Evolutionary conservation across 2,113 vertebrate genomes (phyloP), one percentile per base, ranked within the genome.

Genomic region (Athene cunicularia): DNA sequence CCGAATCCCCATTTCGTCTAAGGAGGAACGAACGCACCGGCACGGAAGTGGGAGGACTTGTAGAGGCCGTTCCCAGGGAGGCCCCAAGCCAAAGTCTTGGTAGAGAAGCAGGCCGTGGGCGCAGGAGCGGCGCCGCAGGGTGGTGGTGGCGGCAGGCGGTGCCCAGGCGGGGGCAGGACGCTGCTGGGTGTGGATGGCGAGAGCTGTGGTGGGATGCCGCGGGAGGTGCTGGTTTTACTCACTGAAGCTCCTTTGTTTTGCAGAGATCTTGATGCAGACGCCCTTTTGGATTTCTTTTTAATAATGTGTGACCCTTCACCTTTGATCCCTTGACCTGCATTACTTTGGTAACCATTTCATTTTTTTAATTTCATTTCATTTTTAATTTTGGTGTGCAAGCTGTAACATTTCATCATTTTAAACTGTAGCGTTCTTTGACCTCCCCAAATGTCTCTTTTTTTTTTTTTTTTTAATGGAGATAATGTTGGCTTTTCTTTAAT

Each of bases 271-370:
- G 99, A 98, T 97, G 99, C 99, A 98, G 99, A 98, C 98, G 99
- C 98, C 99, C 98, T 99, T 99, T 99, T 99, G 99, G 99, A 99
- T 99, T 99, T 98, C 99, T 99, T 99, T 99, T 99, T 99, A 99
- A 99, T 99, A 99, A 96, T 99, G 98, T 99, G 98, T 99, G 99
- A 99, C 98, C 98, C 99, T 99, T 99, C 99, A 99, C 99, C 99
- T 99, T 99, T 99, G 99, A 99, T 97, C 98, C 98, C 99, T 98
- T 99, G 99, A 99, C 99, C 99, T 99, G 99, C 99, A 99, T 99
- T 99, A 98, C 98, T 99, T 99, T 99, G 99, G 99, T 99, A 99
- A 99, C 99, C 99, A 99, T 99, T 99, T 99, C 99, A 99, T 99
- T 99, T 99, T 98, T 97, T 96, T 98, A 98, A 99, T 99, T 99